phyloP scores from a whole-genome alignment of 2,888 invertebrate species.

The Prostheceraeus crozeri region DNA sequence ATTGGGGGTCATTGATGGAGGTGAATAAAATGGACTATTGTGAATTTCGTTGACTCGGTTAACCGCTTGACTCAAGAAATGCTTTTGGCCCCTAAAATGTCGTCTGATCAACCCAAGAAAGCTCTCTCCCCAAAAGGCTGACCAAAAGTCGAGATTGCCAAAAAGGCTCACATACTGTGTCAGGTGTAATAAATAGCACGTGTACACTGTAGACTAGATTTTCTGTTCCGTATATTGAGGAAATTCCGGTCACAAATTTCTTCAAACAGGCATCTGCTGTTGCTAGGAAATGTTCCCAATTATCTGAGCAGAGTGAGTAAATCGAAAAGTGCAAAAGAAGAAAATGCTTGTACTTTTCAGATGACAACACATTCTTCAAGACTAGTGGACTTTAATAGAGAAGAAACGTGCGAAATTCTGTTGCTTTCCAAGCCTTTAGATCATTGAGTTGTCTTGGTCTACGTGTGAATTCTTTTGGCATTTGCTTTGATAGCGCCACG shows the following conservation, averaged over 20 bases:
- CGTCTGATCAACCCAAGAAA: neutral
- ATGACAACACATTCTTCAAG: slow-evolving; percentile 2
- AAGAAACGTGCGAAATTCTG: slow-evolving; percentile 14
- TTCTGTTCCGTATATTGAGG: neutral
- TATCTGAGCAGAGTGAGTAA: neutral
- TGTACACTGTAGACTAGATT: slow-evolving; percentile 1
- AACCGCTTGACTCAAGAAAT: neutral
- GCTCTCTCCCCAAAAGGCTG: neutral
- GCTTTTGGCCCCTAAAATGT: neutral
- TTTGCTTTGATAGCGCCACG: neutral
- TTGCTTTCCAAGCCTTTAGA: slow-evolving; percentile 12
- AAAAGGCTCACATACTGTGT: neutral
- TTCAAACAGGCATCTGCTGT: slow-evolving; percentile 6
- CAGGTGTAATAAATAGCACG: too few relatives aligned
- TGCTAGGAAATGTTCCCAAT: neutral
- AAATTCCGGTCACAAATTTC: neutral
- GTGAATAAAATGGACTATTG: too few relatives aligned
- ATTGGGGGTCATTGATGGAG: too few relatives aligned
- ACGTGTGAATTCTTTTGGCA: slow-evolving; percentile 16
- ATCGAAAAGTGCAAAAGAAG: slow-evolving; percentile 19
- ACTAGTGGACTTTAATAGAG: neutral
- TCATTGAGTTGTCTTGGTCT: neutral
- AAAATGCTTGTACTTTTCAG: slow-evolving; percentile 14
- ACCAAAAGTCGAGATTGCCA: slow-evolving; percentile 17
- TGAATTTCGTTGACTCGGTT: slow-evolving; percentile 10